Base-by-base conservation (phyloP, 2,888 invertebrate genomes). In the Dicroscelio sp. region DNA sequence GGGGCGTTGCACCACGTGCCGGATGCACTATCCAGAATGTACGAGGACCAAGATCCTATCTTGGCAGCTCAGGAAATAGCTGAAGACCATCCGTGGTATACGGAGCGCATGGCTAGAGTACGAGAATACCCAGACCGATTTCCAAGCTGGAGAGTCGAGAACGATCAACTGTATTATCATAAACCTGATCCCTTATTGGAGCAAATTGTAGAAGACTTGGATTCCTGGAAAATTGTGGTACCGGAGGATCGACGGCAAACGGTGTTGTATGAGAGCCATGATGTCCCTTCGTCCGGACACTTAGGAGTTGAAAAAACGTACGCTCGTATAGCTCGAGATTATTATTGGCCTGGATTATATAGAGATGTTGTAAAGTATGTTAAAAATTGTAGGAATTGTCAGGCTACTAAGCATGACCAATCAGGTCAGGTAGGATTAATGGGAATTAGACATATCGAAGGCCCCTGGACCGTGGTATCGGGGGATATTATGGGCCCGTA, bases 231-330 rank as follows among this genome's bases (percentile, higher is more conserved):
- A 20, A 4, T 48, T 20, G 48, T 48, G 20, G 6, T 48, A 48
- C 48, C 48, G 17, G 48, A 48, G 48, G 14, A 14, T 6, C 20
- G 48, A 17, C 48, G 48, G 17, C 2, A 20, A 48, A 48, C 2
- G 33, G 63, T 79, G n/a, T 17, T 86, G 10, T 1, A 30, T 12
- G 80, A 73, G 52, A 6, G 17, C 38, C 83, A 88, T 33, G 67
- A 52, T 20, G 23, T 48, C 3, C 82, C 88, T 4, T n/a, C 75
- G 14, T 35, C 83, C 6, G 76, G 67, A 58, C 82, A 88, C 30
- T 48, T 69, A 8, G 88, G 82, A 0, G 48, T 69, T 4, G 76
- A 86, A 20, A 78, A 86, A 35, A 78, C 86, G 0, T 86, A 86
- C 60, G 14, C 55, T 0, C 30, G 84, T 10, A 20, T 75, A 0